These are phyloP conservation scores for Henricia sp. DNA, from an alignment of 53 echinoderm and acorn worm genomes.

Conservation along the genomic window DNA sequence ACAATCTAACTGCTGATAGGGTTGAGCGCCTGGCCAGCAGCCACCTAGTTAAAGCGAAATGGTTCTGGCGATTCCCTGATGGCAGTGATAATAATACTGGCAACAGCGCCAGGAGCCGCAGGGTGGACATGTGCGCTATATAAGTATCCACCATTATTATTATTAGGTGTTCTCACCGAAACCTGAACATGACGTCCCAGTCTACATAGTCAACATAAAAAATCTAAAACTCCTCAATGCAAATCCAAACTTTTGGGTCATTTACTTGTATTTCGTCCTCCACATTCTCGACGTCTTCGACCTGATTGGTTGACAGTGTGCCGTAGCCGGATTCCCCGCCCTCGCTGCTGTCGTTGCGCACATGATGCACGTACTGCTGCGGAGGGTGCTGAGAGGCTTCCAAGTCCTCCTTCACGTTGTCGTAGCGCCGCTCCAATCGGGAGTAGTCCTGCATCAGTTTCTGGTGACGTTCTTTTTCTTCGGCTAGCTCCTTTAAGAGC, in stretches of 20 bases:
- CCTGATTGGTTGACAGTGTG: conserved; percentile 82
- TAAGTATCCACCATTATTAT: background rate
- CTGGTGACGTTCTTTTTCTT: conserved; percentile 89
- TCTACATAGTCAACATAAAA: background rate
- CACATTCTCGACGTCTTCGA: conserved; percentile 84
- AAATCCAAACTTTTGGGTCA: background rate
- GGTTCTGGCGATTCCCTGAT: too few species aligned
- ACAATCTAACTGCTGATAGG: too few species aligned
- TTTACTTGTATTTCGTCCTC: conserved; percentile 86
- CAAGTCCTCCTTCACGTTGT: conserved; percentile 97
- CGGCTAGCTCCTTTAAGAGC: conserved; percentile 72
- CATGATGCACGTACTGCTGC: conserved; percentile 49
- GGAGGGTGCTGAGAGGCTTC: conserved; percentile 73
- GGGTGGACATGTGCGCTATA: background rate
- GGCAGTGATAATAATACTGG: too few species aligned
- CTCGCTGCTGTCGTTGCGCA: conserved; percentile 84
- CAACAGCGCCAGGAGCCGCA: too few species aligned
- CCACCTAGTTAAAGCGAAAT: too few species aligned
- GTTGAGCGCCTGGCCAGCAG: too few species aligned
- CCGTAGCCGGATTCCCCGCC: conserved; percentile 95
- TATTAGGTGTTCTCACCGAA: background rate
- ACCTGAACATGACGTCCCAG: background rate
- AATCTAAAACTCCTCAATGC: too few species aligned
- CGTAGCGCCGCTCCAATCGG: conserved; percentile 89
- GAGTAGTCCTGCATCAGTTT: conserved; percentile 92